A percentile compares a stretch with the other conserved stretches of the same genome.
These are phyloP conservation scores for Pseudomyrmex flavicornis DNA, from an alignment of 1,140 invertebrate genomes.

Conservation along the genomic window DNA sequence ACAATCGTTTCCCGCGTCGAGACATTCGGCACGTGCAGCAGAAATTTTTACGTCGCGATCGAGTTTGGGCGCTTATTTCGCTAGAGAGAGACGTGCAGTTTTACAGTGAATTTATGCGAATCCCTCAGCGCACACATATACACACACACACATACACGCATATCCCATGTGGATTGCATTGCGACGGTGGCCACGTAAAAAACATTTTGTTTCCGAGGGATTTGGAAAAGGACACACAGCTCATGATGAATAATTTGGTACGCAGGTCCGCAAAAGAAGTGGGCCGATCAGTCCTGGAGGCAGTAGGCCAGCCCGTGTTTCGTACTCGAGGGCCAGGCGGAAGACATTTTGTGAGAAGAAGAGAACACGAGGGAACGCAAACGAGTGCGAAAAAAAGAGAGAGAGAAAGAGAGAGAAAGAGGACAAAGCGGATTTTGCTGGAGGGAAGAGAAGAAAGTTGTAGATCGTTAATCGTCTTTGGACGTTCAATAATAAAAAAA, in stretches of 20 bases:
- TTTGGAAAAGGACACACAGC: neutral
- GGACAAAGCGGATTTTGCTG: slow-evolving; percentile 10
- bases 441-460: slow-evolving; percentile 44
- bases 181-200: neutral
- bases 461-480: slow-evolving; percentile 11
- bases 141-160: too few relatives aligned
- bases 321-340: slow-evolving; percentile 25
- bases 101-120: neutral
- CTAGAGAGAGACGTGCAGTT: neutral
- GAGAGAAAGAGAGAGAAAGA: too few relatives aligned
- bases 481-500: neutral
- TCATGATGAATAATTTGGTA: slow-evolving; percentile 52
- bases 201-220: slow-evolving; percentile 2
- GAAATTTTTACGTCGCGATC: neutral
- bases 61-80: slow-evolving; percentile 1
- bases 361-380: neutral
- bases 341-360: slow-evolving; percentile 31
- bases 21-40: neutral
- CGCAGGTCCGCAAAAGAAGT: slow-evolving; percentile 62
- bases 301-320: slow-evolving; percentile 70
- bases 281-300: slow-evolving; percentile 62
- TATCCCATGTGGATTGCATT: neutral
- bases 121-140: neutral
- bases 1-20: neutral
- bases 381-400: neutral